phyloP scores from a whole-genome alignment of 2,113 vertebrate genomes.

The Agelaius tricolor region DNA sequence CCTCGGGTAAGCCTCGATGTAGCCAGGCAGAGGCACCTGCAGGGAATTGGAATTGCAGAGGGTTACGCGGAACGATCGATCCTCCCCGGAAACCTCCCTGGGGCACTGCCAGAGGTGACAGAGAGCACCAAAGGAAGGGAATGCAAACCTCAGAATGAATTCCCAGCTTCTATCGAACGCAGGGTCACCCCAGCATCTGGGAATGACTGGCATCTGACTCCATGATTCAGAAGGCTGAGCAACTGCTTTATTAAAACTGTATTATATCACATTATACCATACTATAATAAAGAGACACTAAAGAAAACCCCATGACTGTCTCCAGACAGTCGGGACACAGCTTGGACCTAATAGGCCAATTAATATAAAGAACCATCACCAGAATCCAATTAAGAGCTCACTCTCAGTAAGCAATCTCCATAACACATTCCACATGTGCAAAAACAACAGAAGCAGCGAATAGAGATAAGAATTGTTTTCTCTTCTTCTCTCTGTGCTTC shows the following conservation, averaged over 20 bases:
- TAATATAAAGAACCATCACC: background rate
- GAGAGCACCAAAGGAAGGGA: background rate
- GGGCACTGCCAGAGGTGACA: background rate
- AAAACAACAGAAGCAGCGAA: background rate
- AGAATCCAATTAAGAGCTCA: background rate
- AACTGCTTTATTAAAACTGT: background rate
- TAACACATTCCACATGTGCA: background rate
- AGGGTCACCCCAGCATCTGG: background rate
- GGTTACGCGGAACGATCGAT: background rate
- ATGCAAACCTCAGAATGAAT: background rate
- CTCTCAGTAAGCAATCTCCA: background rate
- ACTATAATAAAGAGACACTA: no score
- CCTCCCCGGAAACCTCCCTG: accelerated
- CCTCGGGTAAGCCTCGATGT: conserved; percentile 93
- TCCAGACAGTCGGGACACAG: background rate
- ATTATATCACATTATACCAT: background rate
- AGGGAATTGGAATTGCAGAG: background rate
- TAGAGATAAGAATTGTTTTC: background rate
- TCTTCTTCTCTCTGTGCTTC: background rate
- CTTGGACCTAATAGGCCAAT: background rate
- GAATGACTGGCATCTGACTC: background rate
- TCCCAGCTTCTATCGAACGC: background rate
- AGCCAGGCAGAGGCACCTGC: conserved; percentile 92
- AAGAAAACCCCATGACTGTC: no score
- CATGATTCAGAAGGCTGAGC: background rate